Percentiles rank a stretch among this genome's conserved stretches.
Evolutionary conservation across 2,113 vertebrate genomes (phyloP).

Genomic region (Solenodon paradoxus): DNA sequence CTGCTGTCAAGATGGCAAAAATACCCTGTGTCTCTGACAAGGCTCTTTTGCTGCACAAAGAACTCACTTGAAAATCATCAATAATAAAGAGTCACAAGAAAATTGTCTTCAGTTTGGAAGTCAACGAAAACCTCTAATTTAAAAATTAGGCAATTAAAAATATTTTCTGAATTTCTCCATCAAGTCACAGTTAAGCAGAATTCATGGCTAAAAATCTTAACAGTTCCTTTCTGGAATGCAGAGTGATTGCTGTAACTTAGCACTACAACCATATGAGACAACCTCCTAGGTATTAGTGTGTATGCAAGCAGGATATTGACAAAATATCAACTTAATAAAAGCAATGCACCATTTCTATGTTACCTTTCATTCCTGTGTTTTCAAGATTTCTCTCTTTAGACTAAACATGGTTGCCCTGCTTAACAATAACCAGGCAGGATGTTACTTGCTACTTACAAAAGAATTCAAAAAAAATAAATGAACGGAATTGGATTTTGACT

Average conservation of each 20-base stretch:
- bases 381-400: not conserved
- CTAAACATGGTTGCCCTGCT: not conserved
- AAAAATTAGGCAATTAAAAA: not conserved
- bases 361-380: not conserved
- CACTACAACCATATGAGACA: not conserved
- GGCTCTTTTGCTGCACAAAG: not conserved
- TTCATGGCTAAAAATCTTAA: not conserved
- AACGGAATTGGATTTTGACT: slow-evolving; percentile 3
- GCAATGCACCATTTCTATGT: not conserved
- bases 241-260: not conserved
- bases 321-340: not conserved
- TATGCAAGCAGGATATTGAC: not conserved
- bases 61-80: not conserved
- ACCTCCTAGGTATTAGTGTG: not conserved
- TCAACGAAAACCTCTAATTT: slow-evolving; percentile 32
- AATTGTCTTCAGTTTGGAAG: not conserved
- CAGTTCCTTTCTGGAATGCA: not conserved
- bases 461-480: slow-evolving; percentile 12
- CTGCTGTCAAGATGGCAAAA: not conserved
- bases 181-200: not conserved
- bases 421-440: not conserved
- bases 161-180: not conserved
- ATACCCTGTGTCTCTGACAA: not conserved
- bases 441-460: not conserved
- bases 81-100: not conserved